Conservation (phyloP, 2,888 invertebrate species). For the Agrilus cyanescens region DNA sequence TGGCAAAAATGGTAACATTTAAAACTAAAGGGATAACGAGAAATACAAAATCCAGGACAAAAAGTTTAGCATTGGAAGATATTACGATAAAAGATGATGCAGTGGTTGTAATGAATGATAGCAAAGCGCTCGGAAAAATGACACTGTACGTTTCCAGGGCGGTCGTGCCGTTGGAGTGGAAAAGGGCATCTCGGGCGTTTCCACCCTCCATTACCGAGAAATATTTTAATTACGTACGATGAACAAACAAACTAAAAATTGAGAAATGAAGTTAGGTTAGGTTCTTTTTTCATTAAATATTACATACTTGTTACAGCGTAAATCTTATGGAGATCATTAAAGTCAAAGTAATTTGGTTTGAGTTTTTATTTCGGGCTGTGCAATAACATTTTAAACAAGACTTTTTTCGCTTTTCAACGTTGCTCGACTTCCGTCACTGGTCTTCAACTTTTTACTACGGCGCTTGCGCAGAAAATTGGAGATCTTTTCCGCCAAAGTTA, state of each 20-base stretch:
- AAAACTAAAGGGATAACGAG: conserved; percentile 45
- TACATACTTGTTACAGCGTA: no score
- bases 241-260: no score
- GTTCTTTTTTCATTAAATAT: no score
- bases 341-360: no score
- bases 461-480: conserved; percentile 25
- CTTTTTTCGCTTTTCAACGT: conserved; percentile 9
- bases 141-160: conserved; percentile 37
- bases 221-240: no score
- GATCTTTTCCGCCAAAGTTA: conserved; percentile 25
- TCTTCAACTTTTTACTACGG: conserved; percentile 14
- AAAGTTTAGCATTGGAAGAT: conserved; percentile 20
- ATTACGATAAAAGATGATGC: conserved; percentile 20
- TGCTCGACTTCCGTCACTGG: conserved; percentile 5
- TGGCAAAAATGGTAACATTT: conserved; percentile 42
- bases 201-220: no score
- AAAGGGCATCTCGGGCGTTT: conserved; percentile 39
- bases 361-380: not conserved
- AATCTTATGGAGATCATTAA: no score
- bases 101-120: conserved; percentile 24
- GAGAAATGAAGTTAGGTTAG: not conserved
- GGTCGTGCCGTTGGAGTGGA: conserved; percentile 45
- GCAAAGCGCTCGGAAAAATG: conserved; percentile 28
- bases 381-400: not conserved
- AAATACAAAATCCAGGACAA: conserved; percentile 42